Conservation (phyloP, 2,888 invertebrate genomes). For the Blera fallax region DNA sequence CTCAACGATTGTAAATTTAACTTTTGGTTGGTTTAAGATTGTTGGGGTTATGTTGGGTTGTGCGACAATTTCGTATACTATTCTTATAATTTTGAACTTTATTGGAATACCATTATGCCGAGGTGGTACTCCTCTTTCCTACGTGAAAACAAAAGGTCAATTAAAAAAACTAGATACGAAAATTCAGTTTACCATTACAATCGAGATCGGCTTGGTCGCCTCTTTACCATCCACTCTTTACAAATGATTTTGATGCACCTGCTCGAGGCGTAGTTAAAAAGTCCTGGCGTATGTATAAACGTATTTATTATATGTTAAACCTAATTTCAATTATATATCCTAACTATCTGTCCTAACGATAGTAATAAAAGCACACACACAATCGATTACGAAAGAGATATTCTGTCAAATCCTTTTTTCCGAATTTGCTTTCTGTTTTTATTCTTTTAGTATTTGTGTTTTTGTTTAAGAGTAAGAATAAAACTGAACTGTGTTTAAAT, state of each 20-base stretch:
- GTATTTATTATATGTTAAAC: constrained; percentile 43
- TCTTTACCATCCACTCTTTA: too few relatives aligned
- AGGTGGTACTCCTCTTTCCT: too few relatives aligned
- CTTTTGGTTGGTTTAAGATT: too few relatives aligned
- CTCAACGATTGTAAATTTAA: too few relatives aligned
- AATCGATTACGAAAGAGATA: constrained; percentile 10
- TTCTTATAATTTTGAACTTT: too few relatives aligned
- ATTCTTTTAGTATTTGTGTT: constrained; percentile 44
- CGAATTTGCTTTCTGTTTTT: constrained; percentile 45
- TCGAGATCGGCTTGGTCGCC: too few relatives aligned
- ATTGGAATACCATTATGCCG: too few relatives aligned
- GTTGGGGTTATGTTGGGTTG: too few relatives aligned
- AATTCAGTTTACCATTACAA: too few relatives aligned
- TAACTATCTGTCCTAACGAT: constrained; percentile 13
- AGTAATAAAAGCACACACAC: constrained; percentile 40
- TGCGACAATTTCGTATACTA: too few relatives aligned
- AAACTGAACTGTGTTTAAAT: constrained; percentile 47
- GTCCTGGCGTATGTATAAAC: constrained; percentile 29
- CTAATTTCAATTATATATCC: constrained; percentile 40
- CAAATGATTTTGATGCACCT: neutral
- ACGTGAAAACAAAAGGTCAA: too few relatives aligned
- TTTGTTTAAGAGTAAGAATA: constrained; percentile 50
- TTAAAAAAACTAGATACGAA: too few relatives aligned
- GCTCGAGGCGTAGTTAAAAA: constrained; percentile 9
- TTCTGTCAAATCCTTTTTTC: constrained; percentile 20